phyloP scores from a whole-genome alignment of 2,888 invertebrate species.

The Brachyptera risi region DNA sequence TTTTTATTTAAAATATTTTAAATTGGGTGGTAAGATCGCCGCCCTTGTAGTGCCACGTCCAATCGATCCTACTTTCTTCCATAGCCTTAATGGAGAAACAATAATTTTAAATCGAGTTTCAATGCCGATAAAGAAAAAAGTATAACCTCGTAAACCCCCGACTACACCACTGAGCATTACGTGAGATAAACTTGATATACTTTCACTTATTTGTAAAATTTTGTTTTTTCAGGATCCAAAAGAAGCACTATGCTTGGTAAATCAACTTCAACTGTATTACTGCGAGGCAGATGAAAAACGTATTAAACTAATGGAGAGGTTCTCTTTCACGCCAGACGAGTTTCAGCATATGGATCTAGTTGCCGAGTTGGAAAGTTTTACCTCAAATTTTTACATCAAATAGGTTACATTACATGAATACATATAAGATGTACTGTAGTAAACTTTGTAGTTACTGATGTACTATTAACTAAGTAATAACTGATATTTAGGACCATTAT shows the following conservation, averaged over 20 bases:
- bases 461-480: not conserved
- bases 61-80: too few relatives aligned
- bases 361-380: slow-evolving; percentile 58
- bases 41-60: too few relatives aligned
- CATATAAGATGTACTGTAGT: not conserved
- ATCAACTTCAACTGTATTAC: slow-evolving; percentile 83
- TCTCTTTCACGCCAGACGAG: slow-evolving; percentile 64
- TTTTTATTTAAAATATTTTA: too few relatives aligned
- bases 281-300: slow-evolving; percentile 60
- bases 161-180: not conserved
- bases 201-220: not conserved
- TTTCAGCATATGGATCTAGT: slow-evolving; percentile 83
- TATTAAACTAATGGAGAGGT: slow-evolving; percentile 59
- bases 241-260: slow-evolving; percentile 82
- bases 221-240: slow-evolving; percentile 49
- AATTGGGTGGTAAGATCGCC: too few relatives aligned
- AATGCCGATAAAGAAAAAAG: slow-evolving; percentile 80
- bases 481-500: too few relatives aligned
- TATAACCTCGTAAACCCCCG: slow-evolving; percentile 55
- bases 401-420: not conserved
- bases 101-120: too few relatives aligned
- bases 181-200: not conserved
- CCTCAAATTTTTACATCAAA: not conserved
- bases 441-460: not conserved
- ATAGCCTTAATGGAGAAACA: too few relatives aligned